phyloP scores from a whole-genome alignment of 2,888 invertebrate genomes.

The Cartodere bifasciata region DNA sequence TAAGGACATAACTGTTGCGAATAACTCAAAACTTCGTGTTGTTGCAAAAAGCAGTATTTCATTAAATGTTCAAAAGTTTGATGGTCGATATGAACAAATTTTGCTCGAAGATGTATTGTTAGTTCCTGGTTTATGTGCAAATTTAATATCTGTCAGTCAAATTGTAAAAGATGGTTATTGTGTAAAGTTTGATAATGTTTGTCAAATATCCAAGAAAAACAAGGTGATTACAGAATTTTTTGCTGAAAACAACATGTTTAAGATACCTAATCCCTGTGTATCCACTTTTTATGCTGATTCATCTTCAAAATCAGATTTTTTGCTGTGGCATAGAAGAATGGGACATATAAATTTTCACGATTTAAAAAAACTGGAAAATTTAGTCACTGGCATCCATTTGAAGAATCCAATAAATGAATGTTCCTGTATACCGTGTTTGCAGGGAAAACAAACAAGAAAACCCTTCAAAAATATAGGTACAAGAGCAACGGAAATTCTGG shows the following conservation, averaged over 20 bases:
- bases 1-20: conserved; percentile 14
- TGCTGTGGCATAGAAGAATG: conserved; percentile 13
- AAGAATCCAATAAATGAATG: conserved; percentile 3
- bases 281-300: no score
- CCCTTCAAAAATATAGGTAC: background rate
- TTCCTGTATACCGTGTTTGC: conserved; percentile 11
- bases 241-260: no score
- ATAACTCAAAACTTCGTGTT: conserved; percentile 15
- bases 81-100: no score
- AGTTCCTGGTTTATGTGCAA: conserved; percentile 14
- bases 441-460: conserved; percentile 6
- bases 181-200: conserved; percentile 14
- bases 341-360: conserved; percentile 11
- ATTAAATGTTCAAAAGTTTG: conserved; percentile 6
- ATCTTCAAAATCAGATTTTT: no score
- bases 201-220: conserved; percentile 12
- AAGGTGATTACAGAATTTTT: no score
- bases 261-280: no score
- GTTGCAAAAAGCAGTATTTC: no score
- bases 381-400: conserved; percentile 3
- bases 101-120: conserved; percentile 11
- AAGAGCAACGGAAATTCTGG: background rate
- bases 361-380: conserved; percentile 4
- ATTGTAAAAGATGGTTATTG: conserved; percentile 13
- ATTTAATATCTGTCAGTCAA: conserved; percentile 14